A percentile compares a stretch with the other conserved stretches of the same genome.
Conservation (phyloP, 2,113 vertebrate genomes). For the Nothocercus julius region DNA sequence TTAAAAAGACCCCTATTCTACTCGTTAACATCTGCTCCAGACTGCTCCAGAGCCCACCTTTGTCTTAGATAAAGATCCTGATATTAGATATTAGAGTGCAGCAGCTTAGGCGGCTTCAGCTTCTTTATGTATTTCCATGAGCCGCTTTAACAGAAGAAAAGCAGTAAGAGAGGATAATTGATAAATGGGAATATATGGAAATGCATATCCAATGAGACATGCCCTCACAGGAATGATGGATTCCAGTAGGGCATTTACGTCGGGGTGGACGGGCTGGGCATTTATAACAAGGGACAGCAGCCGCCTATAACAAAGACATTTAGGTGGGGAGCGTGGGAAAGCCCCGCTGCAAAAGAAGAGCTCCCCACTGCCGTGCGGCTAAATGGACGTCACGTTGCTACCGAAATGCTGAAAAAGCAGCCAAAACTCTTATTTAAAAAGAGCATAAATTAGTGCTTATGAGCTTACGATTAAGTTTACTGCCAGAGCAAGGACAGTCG, state of each 20-base stretch:
- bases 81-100: accelerated
- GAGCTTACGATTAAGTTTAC: conserved; percentile 20
- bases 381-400: background rate
- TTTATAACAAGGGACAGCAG: background rate
- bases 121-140: background rate
- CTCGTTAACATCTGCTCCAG: background rate
- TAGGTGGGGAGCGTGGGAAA: background rate
- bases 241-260: background rate
- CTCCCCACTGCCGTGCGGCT: background rate
- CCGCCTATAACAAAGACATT: background rate
- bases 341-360: background rate
- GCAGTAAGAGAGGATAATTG: background rate
- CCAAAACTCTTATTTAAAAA: conserved; percentile 8
- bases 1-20: background rate
- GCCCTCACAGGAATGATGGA: background rate
- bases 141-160: background rate
- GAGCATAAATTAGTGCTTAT: background rate
- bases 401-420: background rate
- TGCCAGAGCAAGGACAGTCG: conserved; percentile 1
- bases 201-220: background rate
- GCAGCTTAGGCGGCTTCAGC: background rate
- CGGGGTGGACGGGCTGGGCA: background rate
- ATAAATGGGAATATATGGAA: background rate
- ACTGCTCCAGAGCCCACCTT: background rate
- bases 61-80: too few relatives aligned